Percentiles rank a stretch among this genome's conserved stretches.
Evolutionary conservation across 2,888 invertebrate genomes (phyloP).

Genomic region (Prenolepis imparis): DNA sequence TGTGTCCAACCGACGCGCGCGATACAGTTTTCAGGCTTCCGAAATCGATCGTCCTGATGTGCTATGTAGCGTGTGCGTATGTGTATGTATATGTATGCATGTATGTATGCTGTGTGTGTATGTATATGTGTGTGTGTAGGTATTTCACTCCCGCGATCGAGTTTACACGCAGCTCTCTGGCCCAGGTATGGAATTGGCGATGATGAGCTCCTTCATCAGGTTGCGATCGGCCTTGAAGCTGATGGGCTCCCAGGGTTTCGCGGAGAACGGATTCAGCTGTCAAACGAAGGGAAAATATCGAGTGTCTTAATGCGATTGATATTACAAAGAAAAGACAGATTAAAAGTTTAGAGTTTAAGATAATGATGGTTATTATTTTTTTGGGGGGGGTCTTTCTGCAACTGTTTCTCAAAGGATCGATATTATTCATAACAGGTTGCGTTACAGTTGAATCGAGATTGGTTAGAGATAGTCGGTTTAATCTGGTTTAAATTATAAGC

Average conservation of each 20-base stretch:
- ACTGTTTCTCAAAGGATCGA: not conserved
- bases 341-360: not conserved
- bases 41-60: conserved; percentile 76
- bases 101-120: not conserved
- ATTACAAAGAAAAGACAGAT: not conserved
- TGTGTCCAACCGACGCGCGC: conserved; percentile 29
- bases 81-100: not conserved
- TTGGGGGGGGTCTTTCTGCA: not conserved
- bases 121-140: conserved; percentile 71
- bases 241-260: conserved; percentile 85
- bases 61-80: not conserved
- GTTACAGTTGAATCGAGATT: conserved; percentile 41
- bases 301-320: conserved; percentile 20
- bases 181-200: conserved; percentile 94
- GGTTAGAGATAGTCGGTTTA: conserved; percentile 2
- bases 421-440: conserved; percentile 38
- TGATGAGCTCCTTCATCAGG: conserved; percentile 87
- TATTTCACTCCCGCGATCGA: conserved; percentile 29
- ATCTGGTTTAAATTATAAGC: conserved; percentile 48
- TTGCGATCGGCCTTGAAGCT: conserved; percentile 85
- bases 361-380: not conserved
- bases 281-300: conserved; percentile 42
- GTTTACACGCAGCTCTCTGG: conserved; percentile 95
- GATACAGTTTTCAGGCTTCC: conserved; percentile 48
- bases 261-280: conserved; percentile 85